Base-by-base conservation (phyloP, 2,113 vertebrate genomes). In the Trematocara stigmaticum region DNA sequence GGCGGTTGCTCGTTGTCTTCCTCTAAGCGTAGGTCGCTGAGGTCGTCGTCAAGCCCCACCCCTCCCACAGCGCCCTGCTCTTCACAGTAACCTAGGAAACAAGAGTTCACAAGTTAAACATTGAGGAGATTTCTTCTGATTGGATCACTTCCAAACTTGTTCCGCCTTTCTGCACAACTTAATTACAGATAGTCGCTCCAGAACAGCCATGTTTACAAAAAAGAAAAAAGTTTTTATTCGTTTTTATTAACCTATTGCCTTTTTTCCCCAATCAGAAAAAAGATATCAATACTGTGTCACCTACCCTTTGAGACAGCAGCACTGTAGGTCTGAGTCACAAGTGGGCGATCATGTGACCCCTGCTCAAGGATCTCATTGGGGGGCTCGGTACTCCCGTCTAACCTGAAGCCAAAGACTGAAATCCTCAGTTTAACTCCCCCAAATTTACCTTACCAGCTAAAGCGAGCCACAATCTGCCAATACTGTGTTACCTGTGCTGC, bases 1-100 rank as follows among this genome's bases (percentile, higher is more conserved):
- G 99, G 99, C n/a, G 98, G 99, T 69, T 99, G 98, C 91, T 99
- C 99, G 6, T 98, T 98, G 94, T 99, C 99, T 12, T 99, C 99
- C 0, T 99, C 99, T 76, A 99, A 80, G 81, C 97, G 97, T 69
- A 99, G 93, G 3, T 97, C 94, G 47, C 81, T 96, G 85, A 98
- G 94, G 93, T 99, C 98, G 0, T 99, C 98, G 38, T 99, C 99
- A 57, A 98, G 92, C 23, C 97, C 97, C 3, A 96, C 88, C 8
- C 99, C 98, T 5, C 99, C 99, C 4, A 97, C 97, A 0, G 98
- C 99, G 0, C 99, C 99, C 92, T 98, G 95, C 82, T 99, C 98
- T n/a, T 99, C 99, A 0, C 96, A 92, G 85, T 98, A 99, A 96
- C 97, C 99, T 99, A 61, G 18, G 51, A 74, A 45, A 78, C 81